Evolutionary conservation across 37 sponge, comb jelly and placozoan species (phyloP), one percentile per base, ranked within the genome.

Genomic region (Ephydatia muelleri): DNA sequence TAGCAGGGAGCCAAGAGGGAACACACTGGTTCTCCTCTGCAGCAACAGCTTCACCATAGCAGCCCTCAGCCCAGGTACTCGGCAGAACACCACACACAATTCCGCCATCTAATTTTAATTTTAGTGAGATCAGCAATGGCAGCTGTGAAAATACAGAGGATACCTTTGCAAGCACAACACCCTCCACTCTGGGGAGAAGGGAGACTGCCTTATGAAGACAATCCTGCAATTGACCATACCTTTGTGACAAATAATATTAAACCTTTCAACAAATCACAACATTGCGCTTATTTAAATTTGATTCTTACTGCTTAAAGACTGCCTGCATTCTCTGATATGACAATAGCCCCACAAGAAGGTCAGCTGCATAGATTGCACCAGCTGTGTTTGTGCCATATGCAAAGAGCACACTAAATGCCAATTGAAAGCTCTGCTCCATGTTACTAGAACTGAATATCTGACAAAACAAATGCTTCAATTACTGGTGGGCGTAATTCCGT

Each of bases 381-480:
- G 80, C 34, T 21, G 16, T 34, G 80, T 65, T 30, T 64, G 65
- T 57, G 22, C 34, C 23, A 28, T 35, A 65, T 65, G 57, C 29
- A 27, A 48, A 78, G 25, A 78, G 21, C 11, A 85, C 79, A 65
- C 66, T 85, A 65, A 85, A 85, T 22, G 67, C 78, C 38, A 85
- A 40, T 29, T 85, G 86, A 32, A 85, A 85, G 16, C 79, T 85
- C 71, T 85, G 86, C 30, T 85, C 86, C 14, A 85, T 37, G 71
- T 85, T 85, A 30, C 37, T 85, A 25, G 47, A 39, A 65, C 57
- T 77, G 39, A 85, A 85, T 65, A 85, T 77, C 85, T 78, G 49
- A 38, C 22, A 4, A 39, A 49, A 72, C 22, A 8, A 72, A 72
- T 72, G 72, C 13, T 72, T 72, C 33, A 72, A 16, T 72, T 34